Evolutionary conservation across 2,113 vertebrate species (phyloP).

Genomic region (Acrocephalus kingi): DNA sequence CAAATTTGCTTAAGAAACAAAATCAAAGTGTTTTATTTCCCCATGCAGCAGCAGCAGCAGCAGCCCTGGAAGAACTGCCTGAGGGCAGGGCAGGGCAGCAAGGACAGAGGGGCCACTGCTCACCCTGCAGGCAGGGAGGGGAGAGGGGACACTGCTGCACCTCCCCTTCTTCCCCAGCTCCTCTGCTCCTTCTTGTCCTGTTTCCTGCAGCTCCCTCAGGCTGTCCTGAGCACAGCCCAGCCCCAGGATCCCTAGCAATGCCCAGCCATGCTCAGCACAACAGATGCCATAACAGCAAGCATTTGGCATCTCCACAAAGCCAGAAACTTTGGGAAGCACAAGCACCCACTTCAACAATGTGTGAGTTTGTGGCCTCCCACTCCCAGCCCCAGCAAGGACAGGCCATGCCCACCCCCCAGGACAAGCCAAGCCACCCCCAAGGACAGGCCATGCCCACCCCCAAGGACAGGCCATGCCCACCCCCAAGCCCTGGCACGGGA

Average conservation of each 20-base stretch:
- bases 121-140: fast-evolving
- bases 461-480: fast-evolving
- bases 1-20: conserved; percentile 55
- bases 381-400: fast-evolving
- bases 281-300: neutral
- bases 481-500: fast-evolving
- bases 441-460: too few species aligned
- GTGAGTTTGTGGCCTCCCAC: neutral
- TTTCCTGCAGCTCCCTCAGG: neutral
- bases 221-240: neutral
- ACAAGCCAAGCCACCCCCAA: too few species aligned
- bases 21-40: conserved; percentile 58
- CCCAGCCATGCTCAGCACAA: fast-evolving
- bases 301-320: neutral
- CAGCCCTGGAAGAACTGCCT: neutral
- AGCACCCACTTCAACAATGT: fast-evolving
- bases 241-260: neutral
- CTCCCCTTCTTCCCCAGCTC: neutral
- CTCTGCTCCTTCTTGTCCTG: neutral
- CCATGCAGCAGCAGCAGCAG: neutral
- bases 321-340: neutral
- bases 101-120: neutral
- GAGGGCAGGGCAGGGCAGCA: neutral
- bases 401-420: neutral
- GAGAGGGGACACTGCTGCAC: neutral